phyloP scores from a whole-genome alignment of 2,113 vertebrate genomes.

The Syngnathus typhle region DNA sequence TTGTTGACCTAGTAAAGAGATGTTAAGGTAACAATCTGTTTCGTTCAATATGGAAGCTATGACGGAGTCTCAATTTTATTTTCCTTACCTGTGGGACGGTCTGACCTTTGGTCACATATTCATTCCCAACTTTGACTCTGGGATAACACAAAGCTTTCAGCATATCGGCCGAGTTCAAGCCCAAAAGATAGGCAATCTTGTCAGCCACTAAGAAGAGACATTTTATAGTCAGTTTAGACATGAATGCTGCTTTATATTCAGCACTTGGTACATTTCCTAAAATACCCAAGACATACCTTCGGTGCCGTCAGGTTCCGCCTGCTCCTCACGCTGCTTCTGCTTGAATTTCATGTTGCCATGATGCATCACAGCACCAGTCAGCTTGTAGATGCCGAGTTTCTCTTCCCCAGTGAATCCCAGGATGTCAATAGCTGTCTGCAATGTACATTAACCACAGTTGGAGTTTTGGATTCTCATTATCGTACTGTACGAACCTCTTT shows the following conservation, averaged over 20 bases:
- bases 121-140: constrained; percentile 63
- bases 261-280: no score
- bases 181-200: constrained; percentile 70
- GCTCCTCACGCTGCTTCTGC: constrained; percentile 68
- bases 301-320: constrained; percentile 65
- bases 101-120: constrained; percentile 63
- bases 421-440: constrained; percentile 69
- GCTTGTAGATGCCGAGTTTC: constrained; percentile 79
- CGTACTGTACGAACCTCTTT: no score
- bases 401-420: constrained; percentile 78
- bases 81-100: constrained; percentile 58
- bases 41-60: neutral
- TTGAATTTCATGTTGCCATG: constrained; percentile 68
- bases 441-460: neutral
- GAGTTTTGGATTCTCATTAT: neutral
- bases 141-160: constrained; percentile 71
- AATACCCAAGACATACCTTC: constrained; percentile 44
- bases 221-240: neutral
- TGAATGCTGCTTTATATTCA: no score
- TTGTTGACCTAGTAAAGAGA: constrained; percentile 63
- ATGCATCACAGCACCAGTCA: constrained; percentile 82
- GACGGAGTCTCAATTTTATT: neutral
- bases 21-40: neutral
- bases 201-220: constrained; percentile 42
- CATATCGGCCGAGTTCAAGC: constrained; percentile 75